Base-by-base conservation (phyloP, 2,888 invertebrate species). In the Melieria crassipennis region DNA sequence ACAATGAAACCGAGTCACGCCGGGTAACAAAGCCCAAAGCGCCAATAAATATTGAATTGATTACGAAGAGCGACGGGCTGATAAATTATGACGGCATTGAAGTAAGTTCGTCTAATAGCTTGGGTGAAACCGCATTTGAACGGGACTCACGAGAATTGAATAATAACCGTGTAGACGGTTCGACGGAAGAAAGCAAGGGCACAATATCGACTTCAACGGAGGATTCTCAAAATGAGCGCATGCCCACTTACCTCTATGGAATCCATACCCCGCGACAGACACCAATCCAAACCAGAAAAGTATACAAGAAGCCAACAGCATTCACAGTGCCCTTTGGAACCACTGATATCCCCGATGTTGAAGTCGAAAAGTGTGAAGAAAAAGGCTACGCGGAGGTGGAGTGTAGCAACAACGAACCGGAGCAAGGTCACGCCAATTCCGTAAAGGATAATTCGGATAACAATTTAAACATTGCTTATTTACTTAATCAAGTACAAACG, bases 241-340 rank as follows among this genome's bases (percentile, higher is more conserved):
- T 73, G 56, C 75, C 78, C 3, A 77, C 76, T 16, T 79, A 80
- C 70, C 72, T 80, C 50, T 76, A 78, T 71, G 82, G 80, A n/a
- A 71, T 76, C 16, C 71, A 78, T 52, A 70, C 71, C 0, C n/a
- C 64, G 55, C 61, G 72, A 16, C 56, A 70, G 7, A 69, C 30
- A 45, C 42, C 71, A 7, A 76, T 46, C 13, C 60, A 50, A 42
- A 63, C 61, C 52, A 67, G 56, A 1, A 72, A 72, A 42, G 10
- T 45, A 4, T 71, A 55, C 4, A 79, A 79, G 50, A 74, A 75
- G 52, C 75, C 83, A 0, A 71, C 79, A 11, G 63, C 83, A 0
- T 83, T 79, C 68, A 81, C 75, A 48, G 76, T 83, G 46, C 78
- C 80, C 9, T 77, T 82, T 60, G 57, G 57, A 4, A 48, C 46